Percentiles rank a stretch among this genome's conserved stretches.
These are phyloP conservation scores for Pomatostomus ruficeps DNA, from an alignment of 2,113 vertebrate species.

Conservation along the genomic window DNA sequence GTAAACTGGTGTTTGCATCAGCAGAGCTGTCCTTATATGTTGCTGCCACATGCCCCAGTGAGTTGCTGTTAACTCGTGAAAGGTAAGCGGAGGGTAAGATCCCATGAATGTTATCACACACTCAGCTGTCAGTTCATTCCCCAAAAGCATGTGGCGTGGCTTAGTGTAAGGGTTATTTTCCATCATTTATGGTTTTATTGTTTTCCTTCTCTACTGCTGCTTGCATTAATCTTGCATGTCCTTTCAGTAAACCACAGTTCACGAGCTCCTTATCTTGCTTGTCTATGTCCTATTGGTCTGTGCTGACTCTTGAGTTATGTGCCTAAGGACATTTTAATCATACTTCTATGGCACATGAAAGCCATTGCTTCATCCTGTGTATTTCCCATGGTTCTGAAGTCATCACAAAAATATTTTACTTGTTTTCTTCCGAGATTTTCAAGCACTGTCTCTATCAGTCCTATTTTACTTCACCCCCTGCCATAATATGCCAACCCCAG, in stretches of 20 bases:
- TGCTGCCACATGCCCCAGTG: background rate
- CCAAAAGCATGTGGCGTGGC: background rate
- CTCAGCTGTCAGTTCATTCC: background rate
- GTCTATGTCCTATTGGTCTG: background rate
- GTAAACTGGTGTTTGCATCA: background rate
- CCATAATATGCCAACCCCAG: background rate
- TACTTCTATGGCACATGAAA: background rate
- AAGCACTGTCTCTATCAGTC: background rate
- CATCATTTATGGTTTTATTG: background rate
- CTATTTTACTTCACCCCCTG: background rate
- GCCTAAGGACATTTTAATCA: conserved; percentile 1
- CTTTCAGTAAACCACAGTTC: background rate
- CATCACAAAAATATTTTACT: background rate
- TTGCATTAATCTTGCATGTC: background rate
- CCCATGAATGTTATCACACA: background rate
- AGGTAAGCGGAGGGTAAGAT: background rate
- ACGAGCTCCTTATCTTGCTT: background rate
- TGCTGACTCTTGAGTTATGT: background rate
- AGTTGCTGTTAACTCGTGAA: background rate
- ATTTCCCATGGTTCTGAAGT: conserved; percentile 20
- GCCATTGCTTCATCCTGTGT: background rate
- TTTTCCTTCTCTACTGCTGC: background rate
- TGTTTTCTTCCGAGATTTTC: background rate
- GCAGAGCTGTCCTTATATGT: background rate
- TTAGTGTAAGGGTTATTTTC: background rate